These are phyloP conservation scores for Trachelus troglodyta DNA, from an alignment of 2,888 invertebrate genomes.

Conservation along the genomic window DNA sequence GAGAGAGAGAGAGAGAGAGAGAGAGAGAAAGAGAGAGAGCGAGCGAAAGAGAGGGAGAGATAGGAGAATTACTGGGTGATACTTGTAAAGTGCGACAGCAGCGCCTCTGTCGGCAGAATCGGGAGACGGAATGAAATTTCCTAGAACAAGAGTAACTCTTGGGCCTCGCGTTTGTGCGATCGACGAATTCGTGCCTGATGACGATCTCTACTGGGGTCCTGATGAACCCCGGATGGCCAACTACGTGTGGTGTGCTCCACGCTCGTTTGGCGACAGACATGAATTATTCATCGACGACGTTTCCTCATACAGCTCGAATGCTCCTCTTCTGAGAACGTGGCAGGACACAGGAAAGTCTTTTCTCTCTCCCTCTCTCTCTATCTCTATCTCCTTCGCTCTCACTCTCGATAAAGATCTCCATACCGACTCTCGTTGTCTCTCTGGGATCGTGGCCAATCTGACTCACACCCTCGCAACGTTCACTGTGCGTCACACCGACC, in stretches of 20 bases:
- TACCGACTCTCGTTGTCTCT: background rate
- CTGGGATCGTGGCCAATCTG: background rate
- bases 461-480: background rate
- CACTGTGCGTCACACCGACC: background rate
- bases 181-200: background rate
- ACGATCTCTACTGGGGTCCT: background rate
- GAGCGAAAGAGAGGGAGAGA: too few relatives aligned
- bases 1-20: too few relatives aligned
- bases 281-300: constrained; percentile 61
- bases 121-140: background rate
- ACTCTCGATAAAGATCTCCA: background rate
- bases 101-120: constrained; percentile 54
- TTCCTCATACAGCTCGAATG: constrained; percentile 62
- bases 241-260: constrained; percentile 9
- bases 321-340: constrained; percentile 62
- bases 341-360: constrained; percentile 63
- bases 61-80: background rate
- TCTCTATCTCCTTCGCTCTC: constrained; percentile 8
- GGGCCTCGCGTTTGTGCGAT: background rate
- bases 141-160: background rate
- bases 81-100: background rate
- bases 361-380: constrained; percentile 21
- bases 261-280: constrained; percentile 59
- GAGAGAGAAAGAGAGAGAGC: too few relatives aligned
- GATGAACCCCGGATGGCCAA: background rate